phyloP scores from a whole-genome alignment of 1,140 invertebrate genomes.

The Araneus ventricosus region DNA sequence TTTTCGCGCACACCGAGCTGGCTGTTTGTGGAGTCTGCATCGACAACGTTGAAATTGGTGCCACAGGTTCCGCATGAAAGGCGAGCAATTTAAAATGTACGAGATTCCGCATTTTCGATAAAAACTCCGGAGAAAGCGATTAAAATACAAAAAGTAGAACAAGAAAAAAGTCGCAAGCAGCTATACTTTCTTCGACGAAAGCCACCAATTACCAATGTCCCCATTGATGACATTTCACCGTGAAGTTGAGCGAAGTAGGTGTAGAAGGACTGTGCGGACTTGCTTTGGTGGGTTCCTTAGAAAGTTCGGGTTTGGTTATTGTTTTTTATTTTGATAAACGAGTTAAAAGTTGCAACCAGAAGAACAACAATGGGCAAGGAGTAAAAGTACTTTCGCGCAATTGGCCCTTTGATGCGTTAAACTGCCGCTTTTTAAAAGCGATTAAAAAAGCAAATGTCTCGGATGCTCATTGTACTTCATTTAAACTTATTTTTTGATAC shows the following conservation, averaged over 20 bases:
- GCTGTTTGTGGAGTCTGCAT: background rate
- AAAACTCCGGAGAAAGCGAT: conserved; percentile 42
- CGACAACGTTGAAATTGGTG: background rate
- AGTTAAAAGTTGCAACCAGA: background rate
- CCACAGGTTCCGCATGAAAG: conserved; percentile 28
- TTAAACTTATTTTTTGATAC: too few relatives aligned
- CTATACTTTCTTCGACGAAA: conserved; percentile 40
- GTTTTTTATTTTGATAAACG: background rate
- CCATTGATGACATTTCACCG: conserved; percentile 13
- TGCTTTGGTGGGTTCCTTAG: background rate
- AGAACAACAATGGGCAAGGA: background rate
- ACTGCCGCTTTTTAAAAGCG: background rate
- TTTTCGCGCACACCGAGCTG: background rate
- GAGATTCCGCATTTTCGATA: conserved; percentile 61
- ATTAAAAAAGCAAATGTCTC: too few relatives aligned
- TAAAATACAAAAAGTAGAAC: conserved; percentile 45
- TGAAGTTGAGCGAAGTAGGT: conserved; percentile 8
- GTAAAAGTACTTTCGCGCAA: background rate
- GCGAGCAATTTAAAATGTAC: background rate
- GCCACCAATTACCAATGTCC: conserved; percentile 54
- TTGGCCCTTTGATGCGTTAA: background rate
- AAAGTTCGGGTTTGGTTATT: background rate
- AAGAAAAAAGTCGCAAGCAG: conserved; percentile 11
- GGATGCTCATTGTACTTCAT: too few relatives aligned
- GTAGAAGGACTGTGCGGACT: background rate